Conservation (phyloP, 2,797 vertebrate species). For the Paratrypauchen microcephalus region DNA sequence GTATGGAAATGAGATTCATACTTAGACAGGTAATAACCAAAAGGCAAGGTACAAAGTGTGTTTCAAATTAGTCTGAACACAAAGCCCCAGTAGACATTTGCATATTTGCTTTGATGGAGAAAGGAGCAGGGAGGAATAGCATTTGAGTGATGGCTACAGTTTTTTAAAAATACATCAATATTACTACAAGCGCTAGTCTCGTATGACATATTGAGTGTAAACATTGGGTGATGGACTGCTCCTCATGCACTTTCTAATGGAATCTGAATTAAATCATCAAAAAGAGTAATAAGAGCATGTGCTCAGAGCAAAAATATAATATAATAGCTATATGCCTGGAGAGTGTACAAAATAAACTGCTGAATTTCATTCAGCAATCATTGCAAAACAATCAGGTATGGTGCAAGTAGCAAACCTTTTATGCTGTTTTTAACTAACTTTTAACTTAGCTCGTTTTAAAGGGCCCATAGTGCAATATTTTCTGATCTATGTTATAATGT, state of each 20-base stretch:
- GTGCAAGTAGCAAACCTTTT: not conserved
- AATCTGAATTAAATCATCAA: slow-evolving; percentile 10
- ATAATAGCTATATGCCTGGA: slow-evolving; percentile 1
- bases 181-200: slow-evolving; percentile 10
- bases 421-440: not conserved
- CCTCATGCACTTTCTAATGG: slow-evolving; percentile 14
- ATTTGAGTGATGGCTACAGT: slow-evolving; percentile 19
- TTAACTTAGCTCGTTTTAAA: too few species aligned
- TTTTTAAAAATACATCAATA: slow-evolving; percentile 37
- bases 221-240: slow-evolving; percentile 16
- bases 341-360: not conserved
- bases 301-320: not conserved
- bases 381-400: not conserved
- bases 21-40: slow-evolving; percentile 60
- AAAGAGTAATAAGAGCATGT: slow-evolving; percentile 11
- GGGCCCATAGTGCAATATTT: too few species aligned
- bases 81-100: slow-evolving; percentile 44
- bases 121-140: not conserved
- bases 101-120: slow-evolving; percentile 48
- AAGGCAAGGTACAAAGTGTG: slow-evolving; percentile 49
- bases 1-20: slow-evolving; percentile 66
- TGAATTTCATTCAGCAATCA: not conserved
- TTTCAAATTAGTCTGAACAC: slow-evolving; percentile 54
- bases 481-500: too few species aligned
- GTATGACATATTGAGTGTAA: slow-evolving; percentile 12